A percentile compares a stretch with the other conserved stretches of the same genome.
Conservation (phyloP, 2,888 invertebrate species). For the Gari tellinella region DNA sequence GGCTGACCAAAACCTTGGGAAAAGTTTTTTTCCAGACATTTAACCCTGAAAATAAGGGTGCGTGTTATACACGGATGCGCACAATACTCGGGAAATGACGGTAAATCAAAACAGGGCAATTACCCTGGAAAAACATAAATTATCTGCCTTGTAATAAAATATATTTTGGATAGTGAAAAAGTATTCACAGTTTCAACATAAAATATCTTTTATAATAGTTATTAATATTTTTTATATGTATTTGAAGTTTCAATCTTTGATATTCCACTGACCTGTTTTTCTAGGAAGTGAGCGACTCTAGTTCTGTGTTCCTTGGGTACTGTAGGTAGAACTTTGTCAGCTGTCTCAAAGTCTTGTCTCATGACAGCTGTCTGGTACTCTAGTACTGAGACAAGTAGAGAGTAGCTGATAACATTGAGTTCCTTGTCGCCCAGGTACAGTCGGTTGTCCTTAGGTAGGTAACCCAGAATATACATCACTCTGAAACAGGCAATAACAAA, state of each 20-base stretch:
- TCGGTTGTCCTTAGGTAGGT: slow-evolving; percentile 97
- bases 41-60: too few species aligned
- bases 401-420: slow-evolving; percentile 93
- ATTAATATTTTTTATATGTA: neutral
- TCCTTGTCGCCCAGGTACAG: slow-evolving; percentile 99
- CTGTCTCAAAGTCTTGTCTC: slow-evolving; percentile 97
- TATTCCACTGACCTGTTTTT: too few species aligned
- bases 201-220: neutral
- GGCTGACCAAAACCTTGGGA: too few species aligned
- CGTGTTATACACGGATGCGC: too few species aligned
- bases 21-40: too few species aligned
- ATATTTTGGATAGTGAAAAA: too few species aligned
- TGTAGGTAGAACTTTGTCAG: slow-evolving; percentile 94
- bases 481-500: slow-evolving; percentile 85
- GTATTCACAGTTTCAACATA: too few species aligned
- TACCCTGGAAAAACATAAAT: too few species aligned
- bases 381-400: slow-evolving; percentile 93
- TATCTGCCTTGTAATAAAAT: too few species aligned
- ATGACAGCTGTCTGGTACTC: slow-evolving; percentile 99
- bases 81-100: too few species aligned
- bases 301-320: slow-evolving; percentile 98
- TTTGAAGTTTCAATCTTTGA: neutral
- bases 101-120: too few species aligned
- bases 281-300: slow-evolving; percentile 98
- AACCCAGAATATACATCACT: slow-evolving; percentile 98